These are phyloP conservation scores for Nomia melanderi DNA, from an alignment of 1,140 invertebrate genomes.

Conservation along the genomic window DNA sequence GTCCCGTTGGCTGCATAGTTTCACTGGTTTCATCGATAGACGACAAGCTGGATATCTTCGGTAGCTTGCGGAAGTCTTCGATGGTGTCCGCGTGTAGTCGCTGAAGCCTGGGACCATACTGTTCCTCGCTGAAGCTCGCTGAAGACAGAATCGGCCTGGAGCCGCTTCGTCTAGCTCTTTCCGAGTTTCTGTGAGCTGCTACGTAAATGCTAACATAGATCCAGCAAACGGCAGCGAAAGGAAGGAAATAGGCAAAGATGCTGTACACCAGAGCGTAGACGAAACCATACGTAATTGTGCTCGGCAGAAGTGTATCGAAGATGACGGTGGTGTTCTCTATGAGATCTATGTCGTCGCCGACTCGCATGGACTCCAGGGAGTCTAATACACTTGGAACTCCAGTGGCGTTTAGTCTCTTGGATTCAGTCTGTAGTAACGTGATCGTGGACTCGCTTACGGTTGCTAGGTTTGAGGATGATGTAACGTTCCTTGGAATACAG, in stretches of 20 bases:
- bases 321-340: constrained; percentile 51
- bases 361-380: not conserved
- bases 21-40: constrained; percentile 79
- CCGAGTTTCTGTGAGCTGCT: constrained; percentile 86
- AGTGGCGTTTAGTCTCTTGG: not conserved
- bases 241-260: constrained; percentile 84
- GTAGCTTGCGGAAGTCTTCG: constrained; percentile 72
- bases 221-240: constrained; percentile 85
- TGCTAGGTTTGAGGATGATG: not conserved
- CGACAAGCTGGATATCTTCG: constrained; percentile 78
- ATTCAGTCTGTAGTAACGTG: constrained; percentile 1
- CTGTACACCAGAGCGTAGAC: constrained; percentile 80
- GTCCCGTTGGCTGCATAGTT: constrained; percentile 69
- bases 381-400: not conserved
- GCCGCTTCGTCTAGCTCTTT: constrained; percentile 85
- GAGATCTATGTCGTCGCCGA: not conserved
- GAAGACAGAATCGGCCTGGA: constrained; percentile 80
- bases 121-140: constrained; percentile 73
- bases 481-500: constrained; percentile 65
- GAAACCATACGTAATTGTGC: constrained; percentile 68
- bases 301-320: not conserved
- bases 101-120: constrained; percentile 62
- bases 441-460: not conserved
- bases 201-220: constrained; percentile 88
- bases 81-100: constrained; percentile 47